These are phyloP conservation scores for Fukomys damarensis DNA, from an alignment of 2,113 vertebrate genomes.

Conservation along the genomic window DNA sequence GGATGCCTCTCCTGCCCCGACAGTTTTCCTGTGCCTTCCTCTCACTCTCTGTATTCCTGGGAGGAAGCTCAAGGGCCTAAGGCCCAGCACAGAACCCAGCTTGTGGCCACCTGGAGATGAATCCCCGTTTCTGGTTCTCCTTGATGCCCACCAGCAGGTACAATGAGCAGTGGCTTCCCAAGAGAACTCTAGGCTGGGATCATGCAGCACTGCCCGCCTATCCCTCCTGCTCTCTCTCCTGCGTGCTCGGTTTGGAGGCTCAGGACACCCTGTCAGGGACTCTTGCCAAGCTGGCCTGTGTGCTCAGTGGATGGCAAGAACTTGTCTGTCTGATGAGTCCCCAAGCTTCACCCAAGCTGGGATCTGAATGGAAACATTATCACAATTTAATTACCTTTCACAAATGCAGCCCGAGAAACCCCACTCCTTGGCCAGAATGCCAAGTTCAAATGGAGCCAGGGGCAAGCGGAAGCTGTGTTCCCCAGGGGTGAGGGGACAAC, in stretches of 20 bases:
- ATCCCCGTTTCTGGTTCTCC: not conserved
- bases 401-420: slow-evolving; percentile 69
- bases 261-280: not conserved
- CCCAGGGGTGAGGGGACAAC: slow-evolving; percentile 13
- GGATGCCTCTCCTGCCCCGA: not conserved
- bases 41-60: not conserved
- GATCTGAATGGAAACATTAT: slow-evolving; percentile 79
- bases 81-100: not conserved
- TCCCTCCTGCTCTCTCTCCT: fast-evolving
- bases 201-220: not conserved
- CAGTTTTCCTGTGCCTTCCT: too few relatives aligned
- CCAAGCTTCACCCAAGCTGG: not conserved
- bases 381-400: slow-evolving; percentile 81
- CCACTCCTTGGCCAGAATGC: slow-evolving; percentile 80
- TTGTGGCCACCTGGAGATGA: not conserved
- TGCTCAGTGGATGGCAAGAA: not conserved
- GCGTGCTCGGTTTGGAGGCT: fast-evolving
- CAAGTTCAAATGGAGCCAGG: slow-evolving; percentile 70
- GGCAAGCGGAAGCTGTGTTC: slow-evolving; percentile 69
- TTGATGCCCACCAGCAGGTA: not conserved
- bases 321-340: slow-evolving; percentile 29
- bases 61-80: not conserved
- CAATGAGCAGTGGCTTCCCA: not conserved
- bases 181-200: not conserved
- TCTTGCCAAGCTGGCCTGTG: not conserved